Base-by-base conservation (phyloP, 2,888 invertebrate species). In the Sphinx pinastri region DNA sequence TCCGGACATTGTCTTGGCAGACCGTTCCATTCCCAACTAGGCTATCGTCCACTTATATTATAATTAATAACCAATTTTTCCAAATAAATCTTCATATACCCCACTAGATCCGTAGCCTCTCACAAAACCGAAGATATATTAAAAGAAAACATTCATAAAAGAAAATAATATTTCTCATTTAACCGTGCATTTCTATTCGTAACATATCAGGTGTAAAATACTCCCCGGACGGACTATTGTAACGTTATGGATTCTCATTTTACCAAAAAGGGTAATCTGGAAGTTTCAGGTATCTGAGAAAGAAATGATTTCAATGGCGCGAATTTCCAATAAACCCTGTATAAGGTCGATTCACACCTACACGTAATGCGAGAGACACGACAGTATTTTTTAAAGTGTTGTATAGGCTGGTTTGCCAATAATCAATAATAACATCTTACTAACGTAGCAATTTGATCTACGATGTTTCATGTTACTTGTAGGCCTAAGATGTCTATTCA, bases 181-280 rank as follows among this genome's bases (percentile, higher is more conserved):
- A 60, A n/a, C 60, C 60, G 11, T 45, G 47, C 45, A 47, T 60
- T 47, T 60, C 60, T 45, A 45, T 60, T 47, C 58, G 38, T 25
- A 38, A 59, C 31, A 59, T 38, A 59, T 59, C 60, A 60, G 45
- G 47, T 60, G 60, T 60, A 45, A 60, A 60, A 60, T 60, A 47
- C 47, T 60, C 11, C 16, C 5, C 45, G 45, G 47, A 47, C 16
- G 47, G 60, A 47, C 47, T 47, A 16, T 45, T 60, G 45, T 16
- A 47, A 45, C 47, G 60, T 11, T 60, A 60, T 19, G 16, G 45
- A 16, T 60, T 16, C 38, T 45, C 10, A 45, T 60, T 60, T 11
- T 47, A 60, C 47, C 16, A 47, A 45, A 38, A 38, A 38, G 38
- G 47, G 60, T 60, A 19, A 45, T 60, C 45, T 16, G 60, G 16